Conservation (phyloP, 2,113 vertebrate species). For the Silurus glanis region DNA sequence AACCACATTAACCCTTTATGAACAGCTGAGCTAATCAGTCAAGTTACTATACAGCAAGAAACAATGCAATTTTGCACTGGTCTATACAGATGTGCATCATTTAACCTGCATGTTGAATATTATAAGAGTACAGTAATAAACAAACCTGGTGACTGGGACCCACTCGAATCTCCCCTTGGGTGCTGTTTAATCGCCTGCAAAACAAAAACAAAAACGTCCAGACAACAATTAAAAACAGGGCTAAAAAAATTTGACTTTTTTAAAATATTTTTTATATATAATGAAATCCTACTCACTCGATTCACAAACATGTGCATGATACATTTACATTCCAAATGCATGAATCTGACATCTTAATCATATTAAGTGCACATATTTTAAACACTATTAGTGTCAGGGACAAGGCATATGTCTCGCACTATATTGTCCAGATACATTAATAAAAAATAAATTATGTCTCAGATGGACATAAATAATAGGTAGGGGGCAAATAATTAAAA, state of each 20-base stretch:
- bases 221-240: neutral
- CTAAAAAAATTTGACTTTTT: too few species aligned
- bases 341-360: neutral
- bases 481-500: neutral
- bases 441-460: neutral
- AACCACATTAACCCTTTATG: slow-evolving; percentile 14
- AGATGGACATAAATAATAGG: neutral
- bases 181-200: slow-evolving; percentile 95
- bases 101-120: slow-evolving; percentile 8
- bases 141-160: slow-evolving; percentile 98
- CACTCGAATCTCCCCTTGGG: slow-evolving; percentile 97
- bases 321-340: neutral
- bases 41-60: neutral
- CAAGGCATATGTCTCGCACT: neutral
- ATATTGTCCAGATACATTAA: neutral
- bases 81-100: neutral
- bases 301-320: neutral
- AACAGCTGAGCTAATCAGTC: slow-evolving; percentile 8
- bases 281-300: neutral
- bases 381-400: neutral
- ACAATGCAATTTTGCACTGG: neutral
- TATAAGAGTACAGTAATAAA: slow-evolving; percentile 25
- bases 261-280: neutral
- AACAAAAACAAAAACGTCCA: slow-evolving; percentile 51
- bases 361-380: neutral